Conservation (phyloP, 1,140 invertebrate species). For the Stegodyphus mimosarum region DNA sequence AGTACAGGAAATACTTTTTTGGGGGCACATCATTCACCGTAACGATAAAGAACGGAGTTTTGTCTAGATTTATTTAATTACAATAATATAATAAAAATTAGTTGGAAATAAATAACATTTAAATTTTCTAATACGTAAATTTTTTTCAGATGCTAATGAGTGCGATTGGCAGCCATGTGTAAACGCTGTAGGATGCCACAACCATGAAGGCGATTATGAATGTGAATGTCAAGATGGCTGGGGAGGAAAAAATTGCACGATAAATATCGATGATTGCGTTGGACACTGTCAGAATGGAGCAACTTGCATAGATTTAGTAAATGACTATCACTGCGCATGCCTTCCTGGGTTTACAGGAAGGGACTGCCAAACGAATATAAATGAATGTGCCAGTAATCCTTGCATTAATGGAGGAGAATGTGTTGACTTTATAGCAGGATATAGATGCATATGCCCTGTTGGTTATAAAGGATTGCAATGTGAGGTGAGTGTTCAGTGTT, state of each 20-base stretch:
- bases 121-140: not conserved
- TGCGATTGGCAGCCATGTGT: constrained; percentile 77
- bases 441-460: constrained; percentile 91
- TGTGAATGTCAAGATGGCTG: constrained; percentile 89
- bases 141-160: constrained; percentile 53
- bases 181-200: constrained; percentile 79
- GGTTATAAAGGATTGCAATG: constrained; percentile 83
- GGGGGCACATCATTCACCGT: too few species aligned
- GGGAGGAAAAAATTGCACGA: constrained; percentile 84
- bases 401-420: constrained; percentile 88
- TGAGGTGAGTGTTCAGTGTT: constrained; percentile 72
- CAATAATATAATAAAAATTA: too few species aligned
- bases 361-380: constrained; percentile 77
- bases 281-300: constrained; percentile 76
- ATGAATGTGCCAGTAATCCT: constrained; percentile 91
- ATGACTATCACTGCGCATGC: constrained; percentile 77
- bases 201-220: constrained; percentile 77
- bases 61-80: too few species aligned
- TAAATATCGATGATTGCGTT: constrained; percentile 86
- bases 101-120: not conserved
- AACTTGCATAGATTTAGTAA: constrained; percentile 70
- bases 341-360: constrained; percentile 79
- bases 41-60: too few species aligned
- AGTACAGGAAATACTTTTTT: not conserved
- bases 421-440: constrained; percentile 86